Conservation (phyloP, 2,888 invertebrate species). For the Apamea monoglypha region DNA sequence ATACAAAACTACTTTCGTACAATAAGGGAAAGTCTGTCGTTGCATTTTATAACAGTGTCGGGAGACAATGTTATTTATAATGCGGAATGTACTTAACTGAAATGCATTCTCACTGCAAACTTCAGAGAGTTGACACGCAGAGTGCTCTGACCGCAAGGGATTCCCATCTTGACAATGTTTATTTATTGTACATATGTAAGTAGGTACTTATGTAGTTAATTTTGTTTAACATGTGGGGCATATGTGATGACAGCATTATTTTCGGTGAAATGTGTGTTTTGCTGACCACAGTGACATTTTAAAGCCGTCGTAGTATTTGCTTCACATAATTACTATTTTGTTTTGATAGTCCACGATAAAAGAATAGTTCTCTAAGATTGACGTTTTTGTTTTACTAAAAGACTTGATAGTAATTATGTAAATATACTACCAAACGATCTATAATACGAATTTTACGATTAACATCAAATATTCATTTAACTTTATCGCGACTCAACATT, state of each 20-base stretch:
- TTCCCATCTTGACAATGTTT: constrained; percentile 38
- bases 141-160: constrained; percentile 63
- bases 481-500: constrained; percentile 18
- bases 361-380: not conserved
- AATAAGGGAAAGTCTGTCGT: constrained; percentile 48
- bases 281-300: not conserved
- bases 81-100: constrained; percentile 57
- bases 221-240: constrained; percentile 1
- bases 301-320: not conserved
- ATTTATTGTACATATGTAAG: constrained; percentile 9
- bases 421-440: not conserved
- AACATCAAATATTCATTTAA: not conserved
- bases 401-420: not conserved
- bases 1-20: constrained; percentile 33
- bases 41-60: constrained; percentile 51
- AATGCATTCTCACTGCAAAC: constrained; percentile 58
- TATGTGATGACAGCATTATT: not conserved
- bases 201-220: constrained; percentile 27
- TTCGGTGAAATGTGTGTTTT: not conserved
- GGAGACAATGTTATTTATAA: constrained; percentile 63
- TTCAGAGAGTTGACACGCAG: constrained; percentile 58
- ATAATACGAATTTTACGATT: not conserved
- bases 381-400: not conserved
- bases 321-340: not conserved
- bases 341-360: not conserved